Percentiles rank a stretch among this genome's conserved stretches.
These are phyloP conservation scores for Lipotes vexillifer DNA, from an alignment of 2,113 vertebrate species.

Conservation along the genomic window DNA sequence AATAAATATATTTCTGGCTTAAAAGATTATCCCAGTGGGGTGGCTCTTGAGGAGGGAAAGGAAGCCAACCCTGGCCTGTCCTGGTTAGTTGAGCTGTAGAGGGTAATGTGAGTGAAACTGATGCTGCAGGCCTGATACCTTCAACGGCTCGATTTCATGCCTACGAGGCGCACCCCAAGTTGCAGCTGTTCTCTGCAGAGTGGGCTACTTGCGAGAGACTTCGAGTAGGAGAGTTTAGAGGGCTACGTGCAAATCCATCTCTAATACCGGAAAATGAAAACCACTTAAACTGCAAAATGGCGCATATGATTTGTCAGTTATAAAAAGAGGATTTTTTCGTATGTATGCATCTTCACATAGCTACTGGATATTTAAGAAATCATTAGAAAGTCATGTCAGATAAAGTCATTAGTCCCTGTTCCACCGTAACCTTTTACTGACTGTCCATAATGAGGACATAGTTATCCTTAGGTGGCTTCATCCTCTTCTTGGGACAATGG, in stretches of 20 bases:
- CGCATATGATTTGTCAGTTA: not conserved
- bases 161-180: not conserved
- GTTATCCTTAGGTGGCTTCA: not conserved
- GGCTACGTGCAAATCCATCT: not conserved
- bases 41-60: not conserved
- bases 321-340: not conserved
- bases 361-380: not conserved
- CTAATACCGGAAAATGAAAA: not conserved
- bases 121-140: not conserved
- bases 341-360: not conserved
- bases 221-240: not conserved
- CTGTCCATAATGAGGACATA: not conserved
- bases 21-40: not conserved
- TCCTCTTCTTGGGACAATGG: not conserved
- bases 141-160: not conserved
- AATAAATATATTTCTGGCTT: not conserved
- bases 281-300: not conserved
- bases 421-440: not conserved
- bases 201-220: not conserved
- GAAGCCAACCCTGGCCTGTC: not conserved
- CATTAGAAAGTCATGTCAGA: not conserved
- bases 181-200: not conserved
- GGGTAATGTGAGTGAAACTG: not conserved
- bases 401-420: not conserved
- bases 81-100: not conserved